Percentiles rank a stretch among this genome's conserved stretches.
These are phyloP conservation scores for Triplophysa siluroides DNA, from an alignment of 2,113 vertebrate genomes.

Conservation along the genomic window DNA sequence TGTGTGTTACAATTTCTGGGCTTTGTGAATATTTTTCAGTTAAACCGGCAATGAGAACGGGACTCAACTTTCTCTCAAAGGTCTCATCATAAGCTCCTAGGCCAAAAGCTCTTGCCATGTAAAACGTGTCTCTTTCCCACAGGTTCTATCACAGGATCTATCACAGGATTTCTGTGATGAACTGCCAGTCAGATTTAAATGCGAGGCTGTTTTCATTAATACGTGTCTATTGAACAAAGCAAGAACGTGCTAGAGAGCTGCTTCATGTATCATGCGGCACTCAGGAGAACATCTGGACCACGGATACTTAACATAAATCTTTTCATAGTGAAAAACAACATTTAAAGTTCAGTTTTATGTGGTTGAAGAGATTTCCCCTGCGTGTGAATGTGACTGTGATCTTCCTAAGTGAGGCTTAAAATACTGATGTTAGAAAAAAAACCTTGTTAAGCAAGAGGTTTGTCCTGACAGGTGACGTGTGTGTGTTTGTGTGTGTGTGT, in stretches of 20 bases:
- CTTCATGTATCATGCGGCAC: background rate
- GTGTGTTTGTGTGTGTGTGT: too few relatives aligned
- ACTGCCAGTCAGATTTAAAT: background rate
- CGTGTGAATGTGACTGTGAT: background rate
- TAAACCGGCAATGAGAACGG: too few relatives aligned
- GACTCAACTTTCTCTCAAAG: too few relatives aligned
- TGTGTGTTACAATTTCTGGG: too few relatives aligned
- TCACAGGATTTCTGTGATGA: background rate
- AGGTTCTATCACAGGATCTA: background rate
- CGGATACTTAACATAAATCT: background rate
- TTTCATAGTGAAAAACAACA: background rate
- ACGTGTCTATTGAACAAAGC: background rate
- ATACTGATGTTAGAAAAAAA: too few relatives aligned
- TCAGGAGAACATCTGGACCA: background rate
- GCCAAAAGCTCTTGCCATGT: background rate
- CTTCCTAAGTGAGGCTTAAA: background rate
- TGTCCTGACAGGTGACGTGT: too few relatives aligned
- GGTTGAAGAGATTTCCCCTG: background rate
- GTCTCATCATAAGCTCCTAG: too few relatives aligned
- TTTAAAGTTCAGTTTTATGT: too few relatives aligned
- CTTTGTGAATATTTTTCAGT: too few relatives aligned
- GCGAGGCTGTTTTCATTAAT: background rate
- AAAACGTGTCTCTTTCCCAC: background rate
- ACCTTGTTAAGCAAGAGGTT: too few relatives aligned
- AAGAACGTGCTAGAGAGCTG: background rate